These are phyloP conservation scores for Holothuria scabra DNA, from an alignment of 53 echinoderm and acorn worm species.

Conservation along the genomic window DNA sequence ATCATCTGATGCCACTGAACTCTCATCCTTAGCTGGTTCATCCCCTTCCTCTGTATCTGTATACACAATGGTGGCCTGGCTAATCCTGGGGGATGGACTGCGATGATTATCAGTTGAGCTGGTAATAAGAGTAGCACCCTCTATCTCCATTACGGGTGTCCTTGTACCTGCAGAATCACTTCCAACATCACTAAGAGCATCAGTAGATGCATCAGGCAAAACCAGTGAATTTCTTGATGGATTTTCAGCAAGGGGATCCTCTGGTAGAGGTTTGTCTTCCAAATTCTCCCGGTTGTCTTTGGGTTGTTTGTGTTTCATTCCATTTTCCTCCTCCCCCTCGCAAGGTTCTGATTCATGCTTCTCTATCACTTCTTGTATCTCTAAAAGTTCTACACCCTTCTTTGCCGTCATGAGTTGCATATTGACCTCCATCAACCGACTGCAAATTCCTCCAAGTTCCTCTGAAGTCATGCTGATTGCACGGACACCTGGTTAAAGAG, in stretches of 20 bases:
- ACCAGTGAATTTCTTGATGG: too few species aligned
- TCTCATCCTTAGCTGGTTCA: slow-evolving; percentile 32
- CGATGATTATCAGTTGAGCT: not conserved
- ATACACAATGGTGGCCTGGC: slow-evolving; percentile 19
- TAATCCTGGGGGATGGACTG: slow-evolving; percentile 11
- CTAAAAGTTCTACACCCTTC: slow-evolving; percentile 78
- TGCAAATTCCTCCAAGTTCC: slow-evolving; percentile 81
- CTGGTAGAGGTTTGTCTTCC: not conserved
- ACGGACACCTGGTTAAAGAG: slow-evolving; percentile 66
- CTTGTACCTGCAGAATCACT: not conserved
- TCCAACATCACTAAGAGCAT: not conserved
- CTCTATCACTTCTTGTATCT: slow-evolving; percentile 79
- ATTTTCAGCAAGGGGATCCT: not conserved
- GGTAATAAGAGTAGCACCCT: not conserved
- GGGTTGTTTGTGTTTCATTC: not conserved
- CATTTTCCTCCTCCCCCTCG: slow-evolving; percentile 54
- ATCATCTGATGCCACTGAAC: slow-evolving; percentile 33
- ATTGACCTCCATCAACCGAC: slow-evolving; percentile 83
- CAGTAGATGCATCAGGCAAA: not conserved
- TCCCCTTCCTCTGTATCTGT: not conserved
- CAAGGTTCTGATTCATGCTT: slow-evolving; percentile 65
- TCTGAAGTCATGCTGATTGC: slow-evolving; percentile 77
- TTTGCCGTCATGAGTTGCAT: slow-evolving; percentile 88
- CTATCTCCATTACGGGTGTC: not conserved
- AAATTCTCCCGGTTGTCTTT: slow-evolving; percentile 11